A percentile compares a stretch with the other conserved stretches of the same genome.
Conservation (phyloP, 2,888 invertebrate genomes). For the Scrobipalpa costella region DNA sequence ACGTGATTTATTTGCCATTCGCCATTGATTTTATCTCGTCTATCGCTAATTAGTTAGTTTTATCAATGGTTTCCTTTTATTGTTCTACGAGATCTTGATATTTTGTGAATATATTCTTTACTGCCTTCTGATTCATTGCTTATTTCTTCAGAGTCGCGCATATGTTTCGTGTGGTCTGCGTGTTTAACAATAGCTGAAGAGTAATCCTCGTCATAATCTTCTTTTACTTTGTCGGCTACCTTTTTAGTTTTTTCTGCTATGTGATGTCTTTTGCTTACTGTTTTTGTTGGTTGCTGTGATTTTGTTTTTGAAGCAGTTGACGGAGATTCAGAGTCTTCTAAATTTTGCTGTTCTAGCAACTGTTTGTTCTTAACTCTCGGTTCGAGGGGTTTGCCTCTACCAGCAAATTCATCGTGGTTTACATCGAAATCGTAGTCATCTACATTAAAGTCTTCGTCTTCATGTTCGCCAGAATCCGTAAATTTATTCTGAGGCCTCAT, state of each 20-base stretch:
- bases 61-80: neutral
- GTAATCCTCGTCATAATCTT: slow-evolving; percentile 9
- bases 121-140: slow-evolving; percentile 7
- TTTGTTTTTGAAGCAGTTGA: neutral
- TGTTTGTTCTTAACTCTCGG: slow-evolving; percentile 48
- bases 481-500: slow-evolving; percentile 41
- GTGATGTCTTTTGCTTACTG: slow-evolving; percentile 6
- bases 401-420: slow-evolving; percentile 64
- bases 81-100: neutral
- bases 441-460: slow-evolving; percentile 70
- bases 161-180: neutral
- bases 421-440: slow-evolving; percentile 71
- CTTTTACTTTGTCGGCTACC: slow-evolving; percentile 1
- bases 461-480: slow-evolving; percentile 58
- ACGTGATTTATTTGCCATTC: too few relatives aligned
- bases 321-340: neutral
- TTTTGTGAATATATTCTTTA: slow-evolving; percentile 35
- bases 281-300: neutral
- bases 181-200: neutral
- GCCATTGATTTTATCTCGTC: neutral
- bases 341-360: neutral
- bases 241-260: slow-evolving; percentile 12
- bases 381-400: slow-evolving; percentile 60
- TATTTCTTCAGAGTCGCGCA: neutral
- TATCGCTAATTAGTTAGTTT: neutral